Base-by-base conservation (phyloP, 2,888 invertebrate genomes). In the Pristionchus fissidentatus region DNA sequence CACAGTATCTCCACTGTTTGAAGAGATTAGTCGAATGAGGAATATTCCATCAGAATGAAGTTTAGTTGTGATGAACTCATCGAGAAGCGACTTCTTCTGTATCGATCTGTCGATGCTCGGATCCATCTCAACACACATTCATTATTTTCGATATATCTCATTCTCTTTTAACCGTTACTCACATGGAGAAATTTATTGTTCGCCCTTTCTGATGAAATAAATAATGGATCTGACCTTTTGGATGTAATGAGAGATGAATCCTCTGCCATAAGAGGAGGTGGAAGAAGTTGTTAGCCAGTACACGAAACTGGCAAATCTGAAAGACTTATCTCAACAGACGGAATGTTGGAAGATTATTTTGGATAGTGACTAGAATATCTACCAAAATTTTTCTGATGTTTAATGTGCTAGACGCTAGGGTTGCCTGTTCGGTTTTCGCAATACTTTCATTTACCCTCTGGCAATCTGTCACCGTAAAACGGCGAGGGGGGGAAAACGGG, bases 41-140 rank as follows among this genome's bases (percentile, higher is more conserved):
- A 92, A 91, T 10, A 92, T 86, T 1, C 91, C 90, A 84, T 92
- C 92, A 10, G 89, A 87, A 22, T 90, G 86, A 49, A 92, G 87
- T 49, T 89, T 88, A 55, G 88, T 86, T 19, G 85, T 81, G 70
- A 92, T 87, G 85, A 90, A 90, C 46, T 87, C 84, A 26, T 83
- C 80, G 22, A 88, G 80, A n/a, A 84, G 87, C 10, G 84, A 66
- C 80, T 84, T 82, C 77, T 88, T 87, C 29, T 83, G 83, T 13
- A 80, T 75, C n/a, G 84, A 81, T 26, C 85, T 81, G n/a, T 85
- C 81, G 32, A 87, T 75, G 13, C 84, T 73, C 4, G 88, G 89
- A 78, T 90, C 90, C 80, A 91, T 89, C 86, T 88, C 46, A 55
- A 22, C n/a, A 29, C 32, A 19, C 29, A 26, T 13, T 29, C 29